Evolutionary conservation across 2,888 invertebrate species (phyloP).

Genomic region (Parnassius orleans): DNA sequence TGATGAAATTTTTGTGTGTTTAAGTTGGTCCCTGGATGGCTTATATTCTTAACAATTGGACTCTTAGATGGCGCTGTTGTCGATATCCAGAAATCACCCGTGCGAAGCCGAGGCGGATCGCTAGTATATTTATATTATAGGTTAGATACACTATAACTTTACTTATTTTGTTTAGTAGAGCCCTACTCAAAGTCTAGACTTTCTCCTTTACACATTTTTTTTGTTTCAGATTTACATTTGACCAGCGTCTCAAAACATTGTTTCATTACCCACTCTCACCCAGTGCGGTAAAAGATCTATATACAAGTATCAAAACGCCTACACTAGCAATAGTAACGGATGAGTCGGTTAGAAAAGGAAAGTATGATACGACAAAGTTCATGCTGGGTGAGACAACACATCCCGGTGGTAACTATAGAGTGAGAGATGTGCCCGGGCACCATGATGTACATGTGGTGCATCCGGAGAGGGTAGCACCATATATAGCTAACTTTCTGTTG

Average conservation of each 20-base stretch:
- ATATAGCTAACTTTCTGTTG: conserved; percentile 60
- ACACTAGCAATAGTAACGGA: conserved; percentile 47
- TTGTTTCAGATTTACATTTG: conserved; percentile 72
- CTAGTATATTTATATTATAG: too few species aligned
- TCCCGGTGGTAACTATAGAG: conserved; percentile 44
- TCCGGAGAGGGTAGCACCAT: conserved; percentile 73
- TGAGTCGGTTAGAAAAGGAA: conserved; percentile 40
- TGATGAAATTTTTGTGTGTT: too few species aligned
- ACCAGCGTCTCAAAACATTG: conserved; percentile 69
- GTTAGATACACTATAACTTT: too few species aligned
- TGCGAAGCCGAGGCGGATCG: too few species aligned
- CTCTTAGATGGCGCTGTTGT: too few species aligned
- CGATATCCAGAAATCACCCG: too few species aligned
- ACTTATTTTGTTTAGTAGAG: too few species aligned
- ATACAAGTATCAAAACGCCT: conserved; percentile 46
- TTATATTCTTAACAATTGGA: too few species aligned
- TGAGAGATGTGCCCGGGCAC: conserved; percentile 66
- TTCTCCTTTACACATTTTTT: not conserved
- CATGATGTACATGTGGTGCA: conserved; percentile 82
- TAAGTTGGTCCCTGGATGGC: too few species aligned
- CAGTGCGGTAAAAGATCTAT: conserved; percentile 50
- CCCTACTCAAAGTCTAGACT: too few species aligned
- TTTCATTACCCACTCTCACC: conserved; percentile 54
- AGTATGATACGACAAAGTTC: conserved; percentile 45
- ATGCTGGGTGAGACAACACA: conserved; percentile 49